Percentiles rank a stretch among this genome's conserved stretches.
phyloP scores from a whole-genome alignment of 2,113 vertebrate species.

The Rattus rattus region DNA sequence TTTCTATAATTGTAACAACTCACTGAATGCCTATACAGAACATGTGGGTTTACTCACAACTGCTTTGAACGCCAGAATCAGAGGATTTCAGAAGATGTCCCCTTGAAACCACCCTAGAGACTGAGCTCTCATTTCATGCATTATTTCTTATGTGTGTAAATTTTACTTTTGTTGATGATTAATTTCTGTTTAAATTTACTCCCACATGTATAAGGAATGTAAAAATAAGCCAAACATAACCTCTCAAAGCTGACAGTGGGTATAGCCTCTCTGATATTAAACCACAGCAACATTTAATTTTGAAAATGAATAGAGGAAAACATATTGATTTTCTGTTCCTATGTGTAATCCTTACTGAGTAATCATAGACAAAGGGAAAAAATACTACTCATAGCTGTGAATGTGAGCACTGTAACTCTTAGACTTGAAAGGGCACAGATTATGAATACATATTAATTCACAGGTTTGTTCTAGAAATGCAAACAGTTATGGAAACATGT shows the following conservation, averaged over 20 bases:
- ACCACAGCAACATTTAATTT: slow-evolving; percentile 84
- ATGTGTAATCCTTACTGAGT: slow-evolving; percentile 82
- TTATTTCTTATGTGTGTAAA: not conserved
- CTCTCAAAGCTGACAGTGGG: slow-evolving; percentile 81
- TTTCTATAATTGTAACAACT: slow-evolving; percentile 56
- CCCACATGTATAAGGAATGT: slow-evolving; percentile 1
- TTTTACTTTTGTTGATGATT: slow-evolving; percentile 61
- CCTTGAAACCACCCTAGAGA: slow-evolving; percentile 31
- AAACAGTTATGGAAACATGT: slow-evolving; percentile 20
- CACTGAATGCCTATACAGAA: not conserved
- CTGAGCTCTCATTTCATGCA: slow-evolving; percentile 20
- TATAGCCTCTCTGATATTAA: slow-evolving; percentile 81
- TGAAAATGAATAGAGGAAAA: slow-evolving; percentile 84
- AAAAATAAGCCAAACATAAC: slow-evolving; percentile 78
- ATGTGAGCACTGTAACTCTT: slow-evolving; percentile 74
- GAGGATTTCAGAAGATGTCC: slow-evolving; percentile 61
- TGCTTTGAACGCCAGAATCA: slow-evolving; percentile 68
- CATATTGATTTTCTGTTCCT: slow-evolving; percentile 85
- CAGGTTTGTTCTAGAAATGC: slow-evolving; percentile 58
- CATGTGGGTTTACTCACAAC: slow-evolving; percentile 14
- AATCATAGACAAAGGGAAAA: slow-evolving; percentile 71
- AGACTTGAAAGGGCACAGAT: slow-evolving; percentile 19
- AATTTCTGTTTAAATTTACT: slow-evolving; percentile 37
- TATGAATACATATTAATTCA: slow-evolving; percentile 43
- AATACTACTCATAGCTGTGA: not conserved